These are phyloP conservation scores for Vulpes ferrilata DNA, from an alignment of 2,113 vertebrate species.

Conservation along the genomic window DNA sequence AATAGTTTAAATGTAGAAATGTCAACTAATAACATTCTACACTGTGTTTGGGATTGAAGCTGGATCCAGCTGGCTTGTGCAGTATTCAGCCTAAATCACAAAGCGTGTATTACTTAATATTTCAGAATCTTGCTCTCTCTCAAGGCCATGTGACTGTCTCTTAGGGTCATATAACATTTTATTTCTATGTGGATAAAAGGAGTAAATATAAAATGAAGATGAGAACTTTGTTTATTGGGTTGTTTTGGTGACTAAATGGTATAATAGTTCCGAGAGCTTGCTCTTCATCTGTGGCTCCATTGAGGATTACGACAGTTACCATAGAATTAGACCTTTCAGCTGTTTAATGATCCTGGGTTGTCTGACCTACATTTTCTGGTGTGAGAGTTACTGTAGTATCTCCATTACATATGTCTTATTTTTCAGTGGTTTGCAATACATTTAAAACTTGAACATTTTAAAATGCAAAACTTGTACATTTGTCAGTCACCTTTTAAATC, in stretches of 20 bases:
- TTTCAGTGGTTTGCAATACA: background rate
- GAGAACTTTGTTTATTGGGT: background rate
- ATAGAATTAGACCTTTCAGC: background rate
- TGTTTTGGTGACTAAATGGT: background rate
- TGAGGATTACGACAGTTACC: background rate
- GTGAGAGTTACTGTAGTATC: background rate
- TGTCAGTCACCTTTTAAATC: slow-evolving; percentile 23
- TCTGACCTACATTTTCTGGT: slow-evolving; percentile 44
- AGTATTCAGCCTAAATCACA: background rate
- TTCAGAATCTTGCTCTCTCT: background rate
- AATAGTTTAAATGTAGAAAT: slow-evolving; percentile 26
- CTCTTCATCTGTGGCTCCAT: background rate
- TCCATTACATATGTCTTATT: slow-evolving; percentile 36
- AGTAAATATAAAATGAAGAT: background rate
- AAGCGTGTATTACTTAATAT: background rate
- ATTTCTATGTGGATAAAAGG: background rate
- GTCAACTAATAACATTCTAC: background rate
- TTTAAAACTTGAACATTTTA: slow-evolving; percentile 48
- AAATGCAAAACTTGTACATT: background rate
- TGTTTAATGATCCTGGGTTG: background rate
- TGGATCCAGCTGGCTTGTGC: background rate
- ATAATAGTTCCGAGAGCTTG: background rate
- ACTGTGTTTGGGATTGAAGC: background rate
- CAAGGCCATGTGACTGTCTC: background rate
- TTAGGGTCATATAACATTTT: slow-evolving; percentile 1